Base-by-base conservation (phyloP, 1,140 invertebrate species). In the Zaprionus camerounensis region DNA sequence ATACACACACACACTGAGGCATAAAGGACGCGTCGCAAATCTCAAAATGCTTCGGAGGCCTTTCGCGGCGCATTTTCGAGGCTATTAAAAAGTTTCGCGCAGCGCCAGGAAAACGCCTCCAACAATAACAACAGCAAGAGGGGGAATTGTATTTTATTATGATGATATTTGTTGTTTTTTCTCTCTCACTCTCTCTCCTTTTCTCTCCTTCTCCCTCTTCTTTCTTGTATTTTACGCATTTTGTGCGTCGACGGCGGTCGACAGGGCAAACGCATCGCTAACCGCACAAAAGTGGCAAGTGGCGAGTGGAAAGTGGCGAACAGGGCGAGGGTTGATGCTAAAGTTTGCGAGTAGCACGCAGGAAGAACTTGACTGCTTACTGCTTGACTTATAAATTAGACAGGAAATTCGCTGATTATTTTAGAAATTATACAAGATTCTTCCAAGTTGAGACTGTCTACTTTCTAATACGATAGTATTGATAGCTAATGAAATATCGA, bases 71-170 rank as follows among this genome's bases (percentile, higher is more conserved):
- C 74, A 80, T 77, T 80, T 77, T 73, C 74, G 68, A 62, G 72
- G 78, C 78, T 80, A 80, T 80, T 80, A 80, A 80, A 80, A 80
- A 80, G 69, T 80, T 80, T 77, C 74, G 69, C 69, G 63, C 51
- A 56, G n/a, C 41, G 41, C 41, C 56, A 64, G 71, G 34, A 64
- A 69, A 74, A 34, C 34, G 22, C 17, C 49, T 26, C 36, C 57
- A 74, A 65, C 31, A 79, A 36, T 26, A 55, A 22, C 66, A 63
- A 41, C 38, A 72, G 34, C 49, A 64, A 49, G 49, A 62, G 17
- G 64, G 28, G 46, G 36, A 51, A 64, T 70, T 75, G 26, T 71
- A 71, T 76, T 76, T 76, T 76, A 71, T 71, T 71, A 71, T 71
- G 49, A 63, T 70, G 49, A 64, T 58, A 24, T 34, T 66, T 71